Base-by-base conservation (phyloP, 1,140 invertebrate genomes). In the Polypedilum vanderplanki region DNA sequence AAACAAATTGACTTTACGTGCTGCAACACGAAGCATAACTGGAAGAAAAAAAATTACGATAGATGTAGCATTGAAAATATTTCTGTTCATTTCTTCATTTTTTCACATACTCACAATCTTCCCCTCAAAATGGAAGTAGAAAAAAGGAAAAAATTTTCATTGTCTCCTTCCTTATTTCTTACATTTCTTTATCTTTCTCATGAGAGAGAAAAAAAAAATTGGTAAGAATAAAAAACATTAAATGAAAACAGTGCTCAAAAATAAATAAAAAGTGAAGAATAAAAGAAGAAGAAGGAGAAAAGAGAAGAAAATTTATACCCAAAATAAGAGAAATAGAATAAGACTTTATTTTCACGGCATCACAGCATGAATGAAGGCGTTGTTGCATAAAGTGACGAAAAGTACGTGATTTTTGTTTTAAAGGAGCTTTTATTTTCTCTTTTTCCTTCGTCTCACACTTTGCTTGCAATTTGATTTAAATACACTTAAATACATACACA, bases 1-100 rank as follows among this genome's bases (percentile, higher is more conserved):
- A 57, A 57, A 57, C n/a, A 57, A 57, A 57, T 57, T 57, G 46
- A 57, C 46, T 57, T 57, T 57, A 57, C 46, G 46, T 57, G 46
- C 46, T 57, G 10, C 12, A 57, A n/a, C 46, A 57, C 12, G n/a
- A 57, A 57, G 46, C 46, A 57, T 57, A 57, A 57, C 46, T 12
- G 12, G 12, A 57, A 15, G 1, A 57, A 15, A 33, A 33, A 33
- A 33, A 33, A 33, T 33, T 33, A 33, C 24, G 24, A 33, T 33
- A 33, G 24, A 33, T 33, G 46, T n/a, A n/a, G 46, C 46, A 57
- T 4, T n/a, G 46, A 57, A 12, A 15, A n/a, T 57, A 57, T 57
- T 57, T 57, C 15, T 46, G 15, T 46, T 15, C 41, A 46, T 46
- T 46, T 46, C n/a, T 15, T 57, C 4, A n/a, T 57, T 33, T 33